Evolutionary conservation across 2,888 invertebrate genomes (phyloP).

Genomic region (Morinoia aosen): DNA sequence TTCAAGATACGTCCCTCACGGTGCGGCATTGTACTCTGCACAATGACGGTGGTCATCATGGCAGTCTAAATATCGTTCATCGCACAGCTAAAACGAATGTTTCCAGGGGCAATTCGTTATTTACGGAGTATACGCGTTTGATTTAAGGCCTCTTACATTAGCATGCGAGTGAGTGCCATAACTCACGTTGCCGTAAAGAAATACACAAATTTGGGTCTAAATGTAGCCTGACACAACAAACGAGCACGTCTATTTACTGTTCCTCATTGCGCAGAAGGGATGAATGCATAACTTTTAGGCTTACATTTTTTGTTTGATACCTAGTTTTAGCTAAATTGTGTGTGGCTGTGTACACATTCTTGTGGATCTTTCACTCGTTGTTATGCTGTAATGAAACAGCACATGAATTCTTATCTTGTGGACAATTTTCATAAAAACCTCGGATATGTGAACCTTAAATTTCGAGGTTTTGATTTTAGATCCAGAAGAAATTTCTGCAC

Average conservation of each 20-base stretch:
- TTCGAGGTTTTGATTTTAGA: no score
- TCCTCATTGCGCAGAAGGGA: background rate
- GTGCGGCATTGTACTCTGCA: background rate
- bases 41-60: background rate
- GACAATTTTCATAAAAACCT: background rate
- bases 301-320: no score
- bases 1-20: background rate
- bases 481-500: no score
- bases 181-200: background rate
- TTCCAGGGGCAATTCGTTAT: background rate
- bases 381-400: background rate
- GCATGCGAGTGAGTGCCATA: background rate
- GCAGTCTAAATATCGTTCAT: background rate
- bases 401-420: background rate
- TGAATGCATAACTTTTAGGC: background rate
- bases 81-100: background rate
- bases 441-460: background rate
- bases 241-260: background rate
- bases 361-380: background rate
- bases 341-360: background rate
- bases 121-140: background rate
- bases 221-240: background rate
- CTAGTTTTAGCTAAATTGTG: no score
- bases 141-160: background rate
- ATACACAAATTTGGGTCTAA: background rate